phyloP scores from a whole-genome alignment of 2,113 vertebrate species.

The Hemibagrus wyckioides region DNA sequence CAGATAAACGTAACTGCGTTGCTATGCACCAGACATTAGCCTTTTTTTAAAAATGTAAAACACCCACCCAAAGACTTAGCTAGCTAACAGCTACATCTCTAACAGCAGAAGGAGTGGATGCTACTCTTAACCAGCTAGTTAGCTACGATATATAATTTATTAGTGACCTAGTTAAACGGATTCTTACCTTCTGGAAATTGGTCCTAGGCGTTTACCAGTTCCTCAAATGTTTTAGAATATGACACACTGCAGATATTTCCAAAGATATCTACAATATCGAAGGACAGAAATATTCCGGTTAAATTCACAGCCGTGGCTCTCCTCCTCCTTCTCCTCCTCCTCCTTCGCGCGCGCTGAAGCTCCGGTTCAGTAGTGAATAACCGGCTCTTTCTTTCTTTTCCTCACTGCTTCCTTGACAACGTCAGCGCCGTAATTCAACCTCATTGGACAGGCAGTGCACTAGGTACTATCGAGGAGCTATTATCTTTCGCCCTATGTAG shows the following conservation, averaged over 20 bases:
- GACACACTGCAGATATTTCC: neutral
- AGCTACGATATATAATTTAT: neutral
- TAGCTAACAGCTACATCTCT: neutral
- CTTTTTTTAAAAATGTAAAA: neutral
- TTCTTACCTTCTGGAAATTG: neutral
- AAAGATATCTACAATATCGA: neutral
- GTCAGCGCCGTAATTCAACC: conserved; percentile 14
- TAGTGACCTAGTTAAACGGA: neutral
- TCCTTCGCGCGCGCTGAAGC: neutral
- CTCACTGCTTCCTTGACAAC: conserved; percentile 23
- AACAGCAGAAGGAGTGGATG: neutral
- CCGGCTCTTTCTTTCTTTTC: neutral
- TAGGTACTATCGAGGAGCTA: neutral
- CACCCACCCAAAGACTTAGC: neutral
- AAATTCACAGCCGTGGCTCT: neutral
- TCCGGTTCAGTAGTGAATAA: neutral
- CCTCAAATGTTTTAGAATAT: neutral
- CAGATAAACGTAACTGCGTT: too few species aligned
- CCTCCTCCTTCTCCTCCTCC: neutral
- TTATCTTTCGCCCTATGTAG: neutral
- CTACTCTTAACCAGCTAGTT: neutral
- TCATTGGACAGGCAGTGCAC: neutral
- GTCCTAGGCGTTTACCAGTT: neutral
- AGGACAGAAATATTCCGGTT: neutral
- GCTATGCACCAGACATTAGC: neutral